Conservation (phyloP, 2,888 invertebrate genomes). For the Agapostemon virescens region DNA sequence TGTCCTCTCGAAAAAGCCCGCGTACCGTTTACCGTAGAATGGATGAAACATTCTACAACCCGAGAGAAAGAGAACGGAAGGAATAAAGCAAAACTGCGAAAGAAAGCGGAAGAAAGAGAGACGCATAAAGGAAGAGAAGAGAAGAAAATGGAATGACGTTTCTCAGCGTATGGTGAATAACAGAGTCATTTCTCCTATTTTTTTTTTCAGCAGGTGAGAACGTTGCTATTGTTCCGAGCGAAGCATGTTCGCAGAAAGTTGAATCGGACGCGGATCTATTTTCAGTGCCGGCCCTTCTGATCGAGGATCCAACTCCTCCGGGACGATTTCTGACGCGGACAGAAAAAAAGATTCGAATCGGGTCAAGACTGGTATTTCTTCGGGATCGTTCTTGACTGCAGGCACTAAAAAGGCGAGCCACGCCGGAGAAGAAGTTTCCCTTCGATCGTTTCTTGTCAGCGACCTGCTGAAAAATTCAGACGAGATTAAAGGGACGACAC, state of each 20-base stretch:
- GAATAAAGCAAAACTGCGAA: rapidly evolving
- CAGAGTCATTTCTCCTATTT: neutral
- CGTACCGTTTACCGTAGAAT: constrained; percentile 18
- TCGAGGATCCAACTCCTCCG: constrained; percentile 17
- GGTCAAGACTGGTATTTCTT: constrained; percentile 20
- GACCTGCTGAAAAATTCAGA: neutral
- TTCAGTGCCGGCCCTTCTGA: neutral
- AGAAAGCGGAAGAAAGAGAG: neutral
- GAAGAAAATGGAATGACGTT: neutral
- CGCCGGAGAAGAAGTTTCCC: neutral
- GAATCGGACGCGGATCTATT: neutral
- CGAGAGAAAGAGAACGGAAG: too few relatives aligned
- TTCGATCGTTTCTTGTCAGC: neutral
- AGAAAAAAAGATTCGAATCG: constrained; percentile 7
- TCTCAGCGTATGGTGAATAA: neutral
- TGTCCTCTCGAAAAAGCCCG: constrained; percentile 37
- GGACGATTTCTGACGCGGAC: neutral
- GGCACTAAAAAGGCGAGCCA: constrained; percentile 32
- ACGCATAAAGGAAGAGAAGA: too few relatives aligned
- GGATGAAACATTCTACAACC: neutral
- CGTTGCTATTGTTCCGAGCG: neutral
- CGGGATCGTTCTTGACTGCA: constrained; percentile 7
- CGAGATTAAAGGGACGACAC: neutral
- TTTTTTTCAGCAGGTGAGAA: neutral
- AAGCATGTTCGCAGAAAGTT: neutral